Evolutionary conservation across 2,797 vertebrate species (phyloP), one percentile per base, ranked within the genome.

Genomic region (Lepus oiostolus): DNA sequence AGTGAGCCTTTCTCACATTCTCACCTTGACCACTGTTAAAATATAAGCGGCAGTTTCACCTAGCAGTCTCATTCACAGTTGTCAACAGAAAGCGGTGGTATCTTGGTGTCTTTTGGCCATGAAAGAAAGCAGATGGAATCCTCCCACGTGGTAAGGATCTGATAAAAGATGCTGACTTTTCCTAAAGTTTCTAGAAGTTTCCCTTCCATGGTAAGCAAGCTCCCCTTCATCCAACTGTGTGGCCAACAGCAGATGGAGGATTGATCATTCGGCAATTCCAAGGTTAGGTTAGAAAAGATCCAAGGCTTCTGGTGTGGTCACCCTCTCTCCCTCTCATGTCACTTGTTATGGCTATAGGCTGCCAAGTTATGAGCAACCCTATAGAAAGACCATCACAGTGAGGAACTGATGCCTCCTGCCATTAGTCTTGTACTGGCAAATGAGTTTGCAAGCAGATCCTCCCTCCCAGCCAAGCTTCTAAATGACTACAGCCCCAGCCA

Each of bases 171-270:
- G 72, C 21, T 7, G 14, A 75, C 35, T 38, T 58, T 47, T n/a
- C 14, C 30, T n/a, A 17, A 54, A 72, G 67, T 84, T 93, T 68
- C 60, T 63, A 93, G 30, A 94, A 17, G 7, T 63, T 83, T 79
- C 72, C 50, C 58, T 88, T 90, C 6, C 60, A 75, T 38, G 10
- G 35, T 50, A 83, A 35, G 13, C 7, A 50, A 88, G 50, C 54
- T 84, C 58, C n/a, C 8, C 26, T 82, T 93, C 42, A 85, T 7
- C 8, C 10, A 85, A 79, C 85, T 92, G 30, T 11, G 38, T n/a
- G 85, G 58, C 26, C 42, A 58, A 12, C 32, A 67, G 42, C 19
- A 60, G 19, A 75, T 21, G 47, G 62, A 88, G 62, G 75, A 65
- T 26, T 28, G 0, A 26, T 67, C 60, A 2, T 50, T 52, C 10